Base-by-base conservation (phyloP, 2,113 vertebrate genomes). In the Coptodon rendalli region DNA sequence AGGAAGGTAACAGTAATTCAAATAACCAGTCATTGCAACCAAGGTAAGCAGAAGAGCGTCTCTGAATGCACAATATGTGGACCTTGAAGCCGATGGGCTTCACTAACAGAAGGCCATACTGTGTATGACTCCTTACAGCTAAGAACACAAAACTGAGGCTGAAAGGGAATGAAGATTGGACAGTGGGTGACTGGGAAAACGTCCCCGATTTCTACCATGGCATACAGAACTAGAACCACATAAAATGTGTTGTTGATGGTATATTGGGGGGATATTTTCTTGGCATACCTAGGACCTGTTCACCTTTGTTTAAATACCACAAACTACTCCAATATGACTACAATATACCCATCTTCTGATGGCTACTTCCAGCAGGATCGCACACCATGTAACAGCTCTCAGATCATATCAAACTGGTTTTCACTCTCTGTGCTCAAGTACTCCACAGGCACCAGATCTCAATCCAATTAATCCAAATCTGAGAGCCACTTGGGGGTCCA, bases 401-500 rank as follows among this genome's bases (percentile, higher is more conserved):
- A 45, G 13, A 73, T 27, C 14, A 0, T 29, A 45, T 76, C 68
- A 17, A 29, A 76, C 40, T 76, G 68, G 40, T 76, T 76, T 76
- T 29, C 22, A 48, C 9, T 76, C 24, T 3, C 0, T 76, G 71
- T 50, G 50, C 9, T 50, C 24, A 50, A 76, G 16, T 12, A 48
- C 24, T 29, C 43, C 71, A 29, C 4, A 50, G 43, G 12, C 43
- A 76, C 24, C 14, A 7, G 43, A 50, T 76, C 43, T 29, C 43
- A 3, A 7, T 76, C 24, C 43, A 76, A 38, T 38, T 1, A 66
- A 66, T 66, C 10, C 68, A 48, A 45, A 76, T 48, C 40, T 29
- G 9, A 29, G 40, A 11, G 0, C 22, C 0, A 27, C n/a, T 34
- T 9, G n/a, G 34, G 9, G 22, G 5, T 1, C 66, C 38, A 43